Percentiles rank a stretch among this genome's conserved stretches.
Evolutionary conservation across 2,113 vertebrate species (phyloP).

Genomic region (Ptilorrhoa leucosticta): DNA sequence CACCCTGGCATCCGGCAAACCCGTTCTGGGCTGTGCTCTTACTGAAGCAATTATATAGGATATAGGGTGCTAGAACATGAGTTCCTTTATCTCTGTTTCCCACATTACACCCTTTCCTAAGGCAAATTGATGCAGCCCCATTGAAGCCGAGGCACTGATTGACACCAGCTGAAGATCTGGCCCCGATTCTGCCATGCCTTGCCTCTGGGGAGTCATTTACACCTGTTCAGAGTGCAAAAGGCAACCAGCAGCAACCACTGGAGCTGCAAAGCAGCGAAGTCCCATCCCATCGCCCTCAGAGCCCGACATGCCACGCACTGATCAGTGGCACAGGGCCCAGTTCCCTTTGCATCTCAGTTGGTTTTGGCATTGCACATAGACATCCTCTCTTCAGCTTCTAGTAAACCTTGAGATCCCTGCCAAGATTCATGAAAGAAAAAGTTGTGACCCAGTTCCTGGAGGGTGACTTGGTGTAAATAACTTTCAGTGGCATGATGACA

Average conservation of each 20-base stretch:
- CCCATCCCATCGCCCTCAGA: neutral
- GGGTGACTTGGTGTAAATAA: constrained; percentile 29
- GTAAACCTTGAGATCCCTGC: constrained; percentile 6
- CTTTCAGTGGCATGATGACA: constrained; percentile 18
- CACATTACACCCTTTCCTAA: constrained; percentile 64
- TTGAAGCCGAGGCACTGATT: constrained; percentile 31
- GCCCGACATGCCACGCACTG: neutral
- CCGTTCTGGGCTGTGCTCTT: neutral
- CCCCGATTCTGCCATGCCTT: neutral
- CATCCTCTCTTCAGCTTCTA: constrained; percentile 41
- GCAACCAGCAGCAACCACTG: neutral
- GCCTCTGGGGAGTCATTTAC: constrained; percentile 52
- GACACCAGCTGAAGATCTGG: constrained; percentile 49
- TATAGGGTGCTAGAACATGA: constrained; percentile 49
- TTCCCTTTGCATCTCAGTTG: constrained; percentile 16
- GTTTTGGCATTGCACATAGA: constrained; percentile 21
- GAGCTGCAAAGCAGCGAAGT: neutral
- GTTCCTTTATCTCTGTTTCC: constrained; percentile 58
- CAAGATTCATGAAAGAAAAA: constrained; percentile 47
- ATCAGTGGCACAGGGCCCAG: constrained; percentile 9
- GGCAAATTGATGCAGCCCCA: constrained; percentile 42
- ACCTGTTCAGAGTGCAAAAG: constrained; percentile 44
- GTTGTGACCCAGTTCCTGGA: constrained; percentile 47
- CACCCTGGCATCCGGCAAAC: constrained; percentile 19
- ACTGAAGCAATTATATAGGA: constrained; percentile 50